A percentile compares a stretch with the other conserved stretches of the same genome.
These are phyloP conservation scores for Melanostoma mellinum DNA, from an alignment of 2,888 invertebrate genomes.

Conservation along the genomic window DNA sequence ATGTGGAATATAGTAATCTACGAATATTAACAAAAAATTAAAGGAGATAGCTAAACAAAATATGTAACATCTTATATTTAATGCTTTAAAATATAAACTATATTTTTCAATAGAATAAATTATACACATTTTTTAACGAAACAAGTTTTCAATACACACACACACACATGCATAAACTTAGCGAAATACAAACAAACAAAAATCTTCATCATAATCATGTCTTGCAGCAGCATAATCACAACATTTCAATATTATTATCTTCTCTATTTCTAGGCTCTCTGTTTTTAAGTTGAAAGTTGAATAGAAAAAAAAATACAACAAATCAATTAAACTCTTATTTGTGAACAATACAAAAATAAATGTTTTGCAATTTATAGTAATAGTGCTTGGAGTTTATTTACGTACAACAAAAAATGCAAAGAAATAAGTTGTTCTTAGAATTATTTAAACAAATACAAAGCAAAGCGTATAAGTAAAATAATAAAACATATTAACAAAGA, in stretches of 20 bases:
- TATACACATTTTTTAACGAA: slow-evolving; percentile 67
- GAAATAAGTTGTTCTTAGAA: slow-evolving; percentile 60
- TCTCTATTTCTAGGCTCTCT: slow-evolving; percentile 18
- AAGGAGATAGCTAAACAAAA: slow-evolving; percentile 10
- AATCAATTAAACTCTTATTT: slow-evolving; percentile 16
- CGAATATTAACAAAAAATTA: slow-evolving; percentile 34
- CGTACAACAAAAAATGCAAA: slow-evolving; percentile 59
- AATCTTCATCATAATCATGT: slow-evolving; percentile 51
- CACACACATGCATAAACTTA: slow-evolving; percentile 39
- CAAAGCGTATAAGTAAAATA: slow-evolving; percentile 51
- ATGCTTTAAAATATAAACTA: slow-evolving; percentile 69
- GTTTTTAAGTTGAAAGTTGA: slow-evolving; percentile 1
- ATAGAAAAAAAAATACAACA: too few relatives aligned
- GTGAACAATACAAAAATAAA: slow-evolving; percentile 42
- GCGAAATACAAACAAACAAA: slow-evolving; percentile 44
- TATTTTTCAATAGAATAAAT: slow-evolving; percentile 70
- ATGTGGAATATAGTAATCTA: slow-evolving; percentile 70
- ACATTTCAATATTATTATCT: slow-evolving; percentile 33
- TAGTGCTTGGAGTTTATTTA: slow-evolving; percentile 58
- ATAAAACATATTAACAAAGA: slow-evolving; percentile 31
- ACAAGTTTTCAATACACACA: slow-evolving; percentile 10
- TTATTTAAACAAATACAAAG: slow-evolving; percentile 57
- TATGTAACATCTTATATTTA: slow-evolving; percentile 65
- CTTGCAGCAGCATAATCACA: slow-evolving; percentile 63
- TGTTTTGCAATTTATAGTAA: slow-evolving; percentile 55